Percentiles rank a stretch among this genome's conserved stretches.
Evolutionary conservation across 2,113 vertebrate genomes (phyloP).

Genomic region (human (Homo sapiens)): DNA sequence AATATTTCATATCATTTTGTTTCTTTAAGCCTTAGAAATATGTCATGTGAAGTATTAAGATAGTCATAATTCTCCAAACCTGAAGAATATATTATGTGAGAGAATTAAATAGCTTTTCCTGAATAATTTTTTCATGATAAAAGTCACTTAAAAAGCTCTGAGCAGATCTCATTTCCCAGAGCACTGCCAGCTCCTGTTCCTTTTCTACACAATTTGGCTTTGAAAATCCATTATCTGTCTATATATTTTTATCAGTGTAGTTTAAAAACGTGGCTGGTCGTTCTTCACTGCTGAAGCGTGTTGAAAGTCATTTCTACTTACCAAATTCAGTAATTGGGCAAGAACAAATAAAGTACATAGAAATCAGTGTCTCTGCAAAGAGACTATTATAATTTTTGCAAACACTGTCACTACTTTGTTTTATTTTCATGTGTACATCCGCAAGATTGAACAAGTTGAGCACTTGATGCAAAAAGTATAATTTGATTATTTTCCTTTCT

Average conservation of each 20-base stretch:
- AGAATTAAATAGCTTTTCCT: neutral
- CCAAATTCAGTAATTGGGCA: neutral
- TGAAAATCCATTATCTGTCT: neutral
- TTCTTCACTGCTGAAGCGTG: neutral
- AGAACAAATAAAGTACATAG: neutral
- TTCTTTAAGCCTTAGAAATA: neutral
- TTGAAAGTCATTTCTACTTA: neutral
- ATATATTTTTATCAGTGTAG: neutral
- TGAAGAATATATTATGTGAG: neutral
- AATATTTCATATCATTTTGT: neutral
- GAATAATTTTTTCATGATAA: neutral
- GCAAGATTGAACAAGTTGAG: neutral
- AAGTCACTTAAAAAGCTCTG: neutral
- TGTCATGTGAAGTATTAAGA: neutral
- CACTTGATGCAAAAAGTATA: neutral
- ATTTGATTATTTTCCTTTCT: neutral
- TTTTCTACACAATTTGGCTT: neutral
- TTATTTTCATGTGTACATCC: neutral
- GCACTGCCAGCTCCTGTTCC: neutral
- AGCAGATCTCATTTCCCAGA: neutral
- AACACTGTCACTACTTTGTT: neutral
- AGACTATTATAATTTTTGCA: neutral
- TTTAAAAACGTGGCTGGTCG: neutral
- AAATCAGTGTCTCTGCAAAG: neutral
- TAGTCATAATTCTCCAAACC: neutral